phyloP scores from a whole-genome alignment of 2,113 vertebrate genomes.

The Dinomys branickii region DNA sequence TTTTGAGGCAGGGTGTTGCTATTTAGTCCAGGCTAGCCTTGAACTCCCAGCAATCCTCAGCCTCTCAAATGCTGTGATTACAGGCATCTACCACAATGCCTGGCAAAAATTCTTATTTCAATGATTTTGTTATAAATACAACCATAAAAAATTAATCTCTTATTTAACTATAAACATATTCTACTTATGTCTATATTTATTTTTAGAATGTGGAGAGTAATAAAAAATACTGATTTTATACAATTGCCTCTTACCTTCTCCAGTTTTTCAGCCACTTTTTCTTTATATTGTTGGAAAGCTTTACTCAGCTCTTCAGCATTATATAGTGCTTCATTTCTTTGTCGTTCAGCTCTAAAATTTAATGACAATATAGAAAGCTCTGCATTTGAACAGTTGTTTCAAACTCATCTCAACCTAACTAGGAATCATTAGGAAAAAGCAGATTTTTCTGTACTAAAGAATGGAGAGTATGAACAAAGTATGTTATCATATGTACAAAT shows the following conservation, averaged over 20 bases:
- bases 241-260: constrained; percentile 86
- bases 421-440: constrained; percentile 12
- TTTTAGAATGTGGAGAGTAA: constrained; percentile 32
- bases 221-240: constrained; percentile 41
- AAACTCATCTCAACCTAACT: constrained; percentile 50
- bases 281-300: constrained; percentile 92
- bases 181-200: constrained; percentile 39
- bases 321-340: constrained; percentile 94
- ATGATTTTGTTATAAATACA: constrained; percentile 39
- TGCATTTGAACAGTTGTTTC: constrained; percentile 46
- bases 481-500: background rate
- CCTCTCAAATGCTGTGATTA: background rate
- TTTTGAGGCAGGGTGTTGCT: background rate
- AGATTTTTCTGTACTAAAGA: constrained; percentile 34
- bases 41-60: background rate
- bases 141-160: constrained; percentile 36
- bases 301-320: constrained; percentile 92
- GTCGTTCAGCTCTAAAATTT: constrained; percentile 91
- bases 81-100: background rate
- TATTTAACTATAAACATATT: constrained; percentile 19
- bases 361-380: constrained; percentile 38
- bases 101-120: background rate
- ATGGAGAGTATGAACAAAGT: background rate
- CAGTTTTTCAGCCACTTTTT: constrained; percentile 89
- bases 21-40: background rate